A percentile compares a stretch with the other conserved stretches of the same genome.
phyloP scores from a whole-genome alignment of 2,113 vertebrate species.

The Pterocles burchelli region DNA sequence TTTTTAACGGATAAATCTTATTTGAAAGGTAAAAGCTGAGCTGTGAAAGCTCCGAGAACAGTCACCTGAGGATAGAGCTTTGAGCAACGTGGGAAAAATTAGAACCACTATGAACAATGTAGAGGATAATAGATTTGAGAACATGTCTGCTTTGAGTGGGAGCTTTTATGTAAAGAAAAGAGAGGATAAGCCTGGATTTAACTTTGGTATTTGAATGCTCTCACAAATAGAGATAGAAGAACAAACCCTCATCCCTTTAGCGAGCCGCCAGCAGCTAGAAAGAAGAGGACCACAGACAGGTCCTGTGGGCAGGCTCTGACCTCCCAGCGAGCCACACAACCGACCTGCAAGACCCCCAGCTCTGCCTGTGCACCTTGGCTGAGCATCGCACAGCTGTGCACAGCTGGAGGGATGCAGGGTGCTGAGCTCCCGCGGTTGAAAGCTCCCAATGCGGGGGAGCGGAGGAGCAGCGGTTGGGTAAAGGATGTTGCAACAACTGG shows the following conservation, averaged over 20 bases:
- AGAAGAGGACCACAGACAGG: neutral
- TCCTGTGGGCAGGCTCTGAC: neutral
- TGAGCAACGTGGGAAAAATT: conserved; percentile 62
- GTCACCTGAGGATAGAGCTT: conserved; percentile 66
- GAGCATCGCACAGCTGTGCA: rapidly evolving
- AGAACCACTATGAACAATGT: conserved; percentile 58
- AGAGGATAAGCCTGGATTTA: conserved; percentile 57
- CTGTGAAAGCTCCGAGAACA: conserved; percentile 44
- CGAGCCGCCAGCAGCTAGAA: neutral
- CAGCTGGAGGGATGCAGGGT: neutral
- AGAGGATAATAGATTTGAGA: conserved; percentile 63
- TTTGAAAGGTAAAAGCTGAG: conserved; percentile 59
- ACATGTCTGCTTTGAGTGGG: conserved; percentile 62
- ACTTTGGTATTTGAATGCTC: neutral
- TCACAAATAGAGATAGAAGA: conserved; percentile 1
- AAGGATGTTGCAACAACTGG: neutral
- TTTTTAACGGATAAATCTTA: conserved; percentile 62
- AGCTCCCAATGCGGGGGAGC: neutral
- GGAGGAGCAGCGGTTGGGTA: neutral
- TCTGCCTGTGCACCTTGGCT: neutral
- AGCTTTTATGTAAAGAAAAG: conserved; percentile 60
- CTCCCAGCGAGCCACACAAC: neutral
- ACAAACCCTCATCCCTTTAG: neutral
- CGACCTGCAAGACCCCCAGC: neutral
- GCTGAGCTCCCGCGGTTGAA: neutral